Base-by-base conservation (phyloP, 1,140 invertebrate genomes). In the Camponotus floridanus region DNA sequence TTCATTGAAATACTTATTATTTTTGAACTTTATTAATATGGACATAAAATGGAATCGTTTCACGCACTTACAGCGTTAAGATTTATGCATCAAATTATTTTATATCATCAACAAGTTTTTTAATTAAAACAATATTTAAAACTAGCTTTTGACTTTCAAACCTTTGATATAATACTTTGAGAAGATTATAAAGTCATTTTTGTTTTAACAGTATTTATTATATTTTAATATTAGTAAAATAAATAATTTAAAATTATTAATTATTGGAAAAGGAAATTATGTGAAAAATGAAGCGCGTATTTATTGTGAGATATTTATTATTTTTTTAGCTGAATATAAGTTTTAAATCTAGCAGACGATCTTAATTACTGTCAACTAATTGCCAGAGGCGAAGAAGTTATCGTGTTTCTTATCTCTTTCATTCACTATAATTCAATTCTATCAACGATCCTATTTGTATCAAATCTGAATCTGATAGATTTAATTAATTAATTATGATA, bases 291-390 rank as follows among this genome's bases (percentile, higher is more conserved):
- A 74, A 73, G 3, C 67, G 3, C 67, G 0, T 61, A 31, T 2
- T 67, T 59, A 13, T 73, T 26, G 7, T 2, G 3, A n/a, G 42
- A 33, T 9, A 76, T 73, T 48, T 59, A 33, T 71, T 36, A 45
- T 73, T 9, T 26, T 4, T 39, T 39, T 13, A 21, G 18, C 15
- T 62, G 62, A 73, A 73, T 73, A 7, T 62, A n/a, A 83, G 39
- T n/a, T 83, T 57, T 83, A 83, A 51, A 74, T 83, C 57, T 8
- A 2, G 13, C 31, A n/a, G 18, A 36, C 15, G 31, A 83, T 83
- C 57, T 83, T 83, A 74, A 74, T 83, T 83, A 74, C n/a, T 74
- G 18, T 73, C 68, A 83, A 36, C 39, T 83, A 83, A 83, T 83
- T 73, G 55, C n/a, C 18, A 61, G 26, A 81, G 61, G 18, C 26